Conservation (phyloP, 2,113 vertebrate genomes). For the Tretioscincus oriximinensis region DNA sequence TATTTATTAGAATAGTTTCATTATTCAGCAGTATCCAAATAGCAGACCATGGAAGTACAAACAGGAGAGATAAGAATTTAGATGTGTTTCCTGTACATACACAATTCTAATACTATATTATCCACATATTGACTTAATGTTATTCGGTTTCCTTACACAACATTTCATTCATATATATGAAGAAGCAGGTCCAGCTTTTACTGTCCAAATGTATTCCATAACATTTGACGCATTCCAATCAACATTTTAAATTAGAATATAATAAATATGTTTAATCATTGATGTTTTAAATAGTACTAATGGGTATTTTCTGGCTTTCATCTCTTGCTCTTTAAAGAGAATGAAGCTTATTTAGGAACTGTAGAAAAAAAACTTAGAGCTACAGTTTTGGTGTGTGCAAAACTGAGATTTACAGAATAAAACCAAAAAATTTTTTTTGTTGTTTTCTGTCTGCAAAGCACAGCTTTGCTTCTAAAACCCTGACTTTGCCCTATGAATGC, state of each 20-base stretch:
- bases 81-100: no score
- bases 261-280: background rate
- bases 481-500: background rate
- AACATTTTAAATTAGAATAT: background rate
- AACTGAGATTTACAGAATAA: slow-evolving; percentile 2
- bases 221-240: background rate
- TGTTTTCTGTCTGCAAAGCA: background rate
- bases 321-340: background rate
- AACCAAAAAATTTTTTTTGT: background rate
- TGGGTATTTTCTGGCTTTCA: background rate
- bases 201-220: slow-evolving; percentile 23
- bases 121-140: background rate
- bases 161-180: background rate
- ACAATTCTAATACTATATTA: no score
- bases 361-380: background rate
- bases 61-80: no score
- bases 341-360: background rate
- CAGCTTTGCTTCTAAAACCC: rapidly evolving
- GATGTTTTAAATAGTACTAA: background rate
- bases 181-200: background rate
- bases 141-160: background rate
- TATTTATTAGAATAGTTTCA: no score
- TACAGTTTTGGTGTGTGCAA: background rate
- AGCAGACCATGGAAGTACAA: no score
- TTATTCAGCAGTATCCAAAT: no score